Evolutionary conservation across 2,113 vertebrate genomes (phyloP), one percentile per base, ranked within the genome.

Genomic region (Dasypus novemcinctus): DNA sequence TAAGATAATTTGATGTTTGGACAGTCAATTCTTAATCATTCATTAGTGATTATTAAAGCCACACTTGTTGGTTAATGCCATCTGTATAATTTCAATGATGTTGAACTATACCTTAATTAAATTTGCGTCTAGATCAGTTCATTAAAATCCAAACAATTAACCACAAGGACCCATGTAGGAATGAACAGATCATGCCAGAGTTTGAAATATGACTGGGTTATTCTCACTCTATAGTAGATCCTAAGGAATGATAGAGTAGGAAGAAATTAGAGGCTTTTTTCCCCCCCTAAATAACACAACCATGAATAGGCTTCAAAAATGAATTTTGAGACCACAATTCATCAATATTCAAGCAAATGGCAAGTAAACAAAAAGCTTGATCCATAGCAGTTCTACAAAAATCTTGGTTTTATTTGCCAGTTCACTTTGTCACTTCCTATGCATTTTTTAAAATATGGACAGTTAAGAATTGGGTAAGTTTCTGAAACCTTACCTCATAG

Each of bases 211-310:
- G n/a, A 94, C 52, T 41, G 38, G 79, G 64, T 71, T 88, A 61
- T 78, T 90, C n/a, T 88, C 43, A 64, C 69, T 85, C 33, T 25
- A 64, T 7, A 8, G 17, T 41, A 71, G 12, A 49, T 61, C 33
- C 71, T 41, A 81, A 68, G 14, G 29, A 66, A 75, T 91, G 69
- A 75, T 52, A 84, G 21, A 78, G 0, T 33, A 78, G 27, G 29
- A 87, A 36, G 33, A 90, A 96, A 95, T 3, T 74, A 94, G 10
- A 61, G 12, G 23, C 6, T 31, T 81, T 96, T 74, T 93, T 5
- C 17, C 93, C 20, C 74, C 91, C 6, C 84, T 38, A 86, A 90
- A 36, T 52, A 36, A 84, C 38, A 5, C 59, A 76, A 95, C 38
- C 10, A 78, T 87, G n/a, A 88, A 92, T 74, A 89, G 31, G 43